phyloP scores from a whole-genome alignment of 2,888 invertebrate species.

The Ptychoptera contaminata region DNA sequence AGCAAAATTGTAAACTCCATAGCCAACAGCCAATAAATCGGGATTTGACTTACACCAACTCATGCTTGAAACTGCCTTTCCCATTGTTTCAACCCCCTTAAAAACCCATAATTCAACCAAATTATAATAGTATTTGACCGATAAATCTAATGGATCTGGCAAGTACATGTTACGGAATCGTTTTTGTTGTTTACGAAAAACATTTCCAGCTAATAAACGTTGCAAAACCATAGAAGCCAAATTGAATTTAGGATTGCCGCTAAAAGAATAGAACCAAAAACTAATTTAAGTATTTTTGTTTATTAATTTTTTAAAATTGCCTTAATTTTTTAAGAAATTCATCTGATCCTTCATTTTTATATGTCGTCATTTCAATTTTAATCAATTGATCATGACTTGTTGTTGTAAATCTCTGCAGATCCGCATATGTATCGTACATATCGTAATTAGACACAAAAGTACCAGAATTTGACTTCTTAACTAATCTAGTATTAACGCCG shows the following conservation, averaged over 20 bases:
- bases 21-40: constrained; percentile 58
- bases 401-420: constrained; percentile 23
- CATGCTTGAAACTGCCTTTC: constrained; percentile 42
- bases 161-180: constrained; percentile 47
- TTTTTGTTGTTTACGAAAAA: constrained; percentile 49
- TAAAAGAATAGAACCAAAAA: not conserved
- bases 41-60: constrained; percentile 51
- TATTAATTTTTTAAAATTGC: not conserved
- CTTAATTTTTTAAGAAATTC: not conserved
- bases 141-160: constrained; percentile 43
- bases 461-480: constrained; percentile 37
- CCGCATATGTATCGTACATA: constrained; percentile 54
- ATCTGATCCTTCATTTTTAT: constrained; percentile 16
- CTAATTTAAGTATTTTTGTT: not conserved
- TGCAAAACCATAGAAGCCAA: constrained; percentile 50
- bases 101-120: constrained; percentile 53
- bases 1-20: constrained; percentile 48
- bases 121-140: constrained; percentile 49
- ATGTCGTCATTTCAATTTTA: constrained; percentile 29
- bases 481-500: constrained; percentile 40
- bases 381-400: constrained; percentile 29
- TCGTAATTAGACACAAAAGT: constrained; percentile 62
- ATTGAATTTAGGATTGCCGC: constrained; percentile 31
- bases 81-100: constrained; percentile 33
- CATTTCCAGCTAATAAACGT: constrained; percentile 53